Conservation (phyloP, 2,888 invertebrate genomes). For the Dinocampus coccinellae region DNA sequence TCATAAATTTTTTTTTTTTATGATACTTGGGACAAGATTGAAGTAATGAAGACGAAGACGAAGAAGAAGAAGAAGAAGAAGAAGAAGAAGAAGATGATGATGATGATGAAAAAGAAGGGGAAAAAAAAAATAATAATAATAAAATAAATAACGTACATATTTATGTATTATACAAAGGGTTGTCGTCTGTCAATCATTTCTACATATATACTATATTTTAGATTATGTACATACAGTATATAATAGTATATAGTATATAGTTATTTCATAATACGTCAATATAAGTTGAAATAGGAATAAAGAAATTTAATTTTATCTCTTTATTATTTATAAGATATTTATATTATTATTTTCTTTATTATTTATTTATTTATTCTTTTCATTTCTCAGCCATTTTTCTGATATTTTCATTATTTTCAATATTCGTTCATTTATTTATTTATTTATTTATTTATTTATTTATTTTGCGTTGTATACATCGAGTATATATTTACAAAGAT, state of each 20-base stretch:
- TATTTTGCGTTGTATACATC: constrained; percentile 15
- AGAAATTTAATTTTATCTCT: not conserved
- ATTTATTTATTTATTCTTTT: no score
- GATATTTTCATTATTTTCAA: constrained; percentile 13
- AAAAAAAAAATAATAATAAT: no score
- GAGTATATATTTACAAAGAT: constrained; percentile 39
- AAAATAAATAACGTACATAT: no score
- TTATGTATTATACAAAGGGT: not conserved
- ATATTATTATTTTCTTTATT: no score
- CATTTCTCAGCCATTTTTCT: not conserved
- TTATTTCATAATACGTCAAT: not conserved
- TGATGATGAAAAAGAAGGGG: no score
- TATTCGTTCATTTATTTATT: no score
- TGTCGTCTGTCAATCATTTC: not conserved
- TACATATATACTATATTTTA: no score
- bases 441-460: constrained; percentile 1
- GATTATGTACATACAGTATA: no score
- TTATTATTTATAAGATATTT: no score
- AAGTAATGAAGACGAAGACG: not conserved
- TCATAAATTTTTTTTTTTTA: not conserved
- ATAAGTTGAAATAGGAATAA: not conserved
- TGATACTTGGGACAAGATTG: not conserved
- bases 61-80: not conserved
- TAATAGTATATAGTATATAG: no score
- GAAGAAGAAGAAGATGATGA: no score